Evolutionary conservation across 2,888 invertebrate species (phyloP).

Genomic region (Cistogaster globosa): DNA sequence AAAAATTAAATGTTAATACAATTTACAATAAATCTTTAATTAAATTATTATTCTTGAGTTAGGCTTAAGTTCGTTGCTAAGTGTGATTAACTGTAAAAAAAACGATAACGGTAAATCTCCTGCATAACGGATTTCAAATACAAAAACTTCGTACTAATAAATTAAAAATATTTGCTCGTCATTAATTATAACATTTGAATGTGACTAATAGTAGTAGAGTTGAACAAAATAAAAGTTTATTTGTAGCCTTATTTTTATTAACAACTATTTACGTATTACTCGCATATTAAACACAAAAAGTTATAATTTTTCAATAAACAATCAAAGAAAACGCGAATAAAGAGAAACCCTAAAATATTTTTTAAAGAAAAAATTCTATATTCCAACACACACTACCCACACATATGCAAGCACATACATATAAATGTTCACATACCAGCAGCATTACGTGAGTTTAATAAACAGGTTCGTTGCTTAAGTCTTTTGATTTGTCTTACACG

Average conservation of each 20-base stretch:
- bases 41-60: too few species aligned
- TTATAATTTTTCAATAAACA: neutral
- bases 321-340: conserved; percentile 13
- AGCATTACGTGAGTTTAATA: conserved; percentile 53
- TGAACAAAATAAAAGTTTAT: neutral
- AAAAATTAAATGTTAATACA: too few species aligned
- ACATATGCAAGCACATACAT: neutral
- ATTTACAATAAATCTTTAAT: too few species aligned
- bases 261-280: neutral
- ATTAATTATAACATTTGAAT: too few species aligned
- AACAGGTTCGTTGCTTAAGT: conserved; percentile 69
- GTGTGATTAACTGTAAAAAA: too few species aligned
- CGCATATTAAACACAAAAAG: neutral
- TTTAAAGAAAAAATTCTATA: conserved; percentile 43
- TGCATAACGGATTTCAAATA: too few species aligned
- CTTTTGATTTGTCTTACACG: conserved; percentile 61
- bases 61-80: too few species aligned
- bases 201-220: too few species aligned
- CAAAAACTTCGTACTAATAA: too few species aligned
- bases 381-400: conserved; percentile 17
- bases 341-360: conserved; percentile 47
- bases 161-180: too few species aligned
- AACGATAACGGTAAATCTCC: too few species aligned
- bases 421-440: neutral
- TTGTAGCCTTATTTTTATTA: neutral